These are phyloP conservation scores for Vimba vimba DNA, from an alignment of 2,113 vertebrate genomes.

Conservation along the genomic window DNA sequence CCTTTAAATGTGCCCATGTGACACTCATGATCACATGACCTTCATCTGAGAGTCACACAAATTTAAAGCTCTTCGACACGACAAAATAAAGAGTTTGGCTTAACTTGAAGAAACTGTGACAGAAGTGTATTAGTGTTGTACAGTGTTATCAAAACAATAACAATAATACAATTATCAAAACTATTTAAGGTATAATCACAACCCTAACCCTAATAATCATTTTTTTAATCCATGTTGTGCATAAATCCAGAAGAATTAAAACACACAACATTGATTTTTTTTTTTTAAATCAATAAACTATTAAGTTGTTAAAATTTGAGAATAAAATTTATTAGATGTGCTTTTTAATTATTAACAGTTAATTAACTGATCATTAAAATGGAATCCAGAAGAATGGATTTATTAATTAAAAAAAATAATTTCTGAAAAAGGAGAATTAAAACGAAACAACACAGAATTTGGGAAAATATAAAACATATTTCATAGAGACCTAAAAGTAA, in stretches of 20 bases:
- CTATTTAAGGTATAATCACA: neutral
- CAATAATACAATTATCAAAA: neutral
- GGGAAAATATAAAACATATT: too few relatives aligned
- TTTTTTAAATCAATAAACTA: neutral
- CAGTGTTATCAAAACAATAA: neutral
- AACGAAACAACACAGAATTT: too few relatives aligned
- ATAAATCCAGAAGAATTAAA: neutral
- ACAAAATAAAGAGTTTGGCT: neutral
- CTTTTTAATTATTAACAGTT: neutral
- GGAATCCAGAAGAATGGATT: neutral
- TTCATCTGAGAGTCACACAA: neutral
- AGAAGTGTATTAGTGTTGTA: neutral
- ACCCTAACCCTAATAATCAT: neutral
- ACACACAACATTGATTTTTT: neutral
- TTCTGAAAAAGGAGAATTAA: neutral
- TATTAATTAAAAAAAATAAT: too few relatives aligned
- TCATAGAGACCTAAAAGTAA: too few relatives aligned
- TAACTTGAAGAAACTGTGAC: neutral
- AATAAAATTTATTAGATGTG: too few relatives aligned
- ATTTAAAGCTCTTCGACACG: neutral
- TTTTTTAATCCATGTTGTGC: neutral
- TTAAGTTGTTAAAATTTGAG: neutral
- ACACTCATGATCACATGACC: too few relatives aligned
- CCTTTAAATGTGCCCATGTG: too few relatives aligned
- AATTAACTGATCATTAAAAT: neutral